Conservation (phyloP, 2,113 vertebrate genomes). For the Columba janthina region DNA sequence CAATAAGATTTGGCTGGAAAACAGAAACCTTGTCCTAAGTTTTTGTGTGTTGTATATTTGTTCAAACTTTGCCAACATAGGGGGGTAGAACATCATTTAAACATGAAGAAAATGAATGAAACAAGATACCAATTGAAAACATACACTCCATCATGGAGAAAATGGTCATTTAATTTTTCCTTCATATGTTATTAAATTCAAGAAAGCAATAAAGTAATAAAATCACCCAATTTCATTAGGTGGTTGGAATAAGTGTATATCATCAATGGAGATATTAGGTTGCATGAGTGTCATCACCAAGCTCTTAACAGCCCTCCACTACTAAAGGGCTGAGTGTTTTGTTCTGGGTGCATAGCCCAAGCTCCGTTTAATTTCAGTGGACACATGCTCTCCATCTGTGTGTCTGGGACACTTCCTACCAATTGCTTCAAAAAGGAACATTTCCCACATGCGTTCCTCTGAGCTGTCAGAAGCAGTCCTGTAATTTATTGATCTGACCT, state of each 20-base stretch:
- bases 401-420: slow-evolving; percentile 61
- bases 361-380: slow-evolving; percentile 13
- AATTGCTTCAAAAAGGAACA: neutral
- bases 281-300: slow-evolving; percentile 55
- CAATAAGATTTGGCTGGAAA: slow-evolving; percentile 31
- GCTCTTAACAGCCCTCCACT: neutral
- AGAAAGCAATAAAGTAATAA: slow-evolving; percentile 46
- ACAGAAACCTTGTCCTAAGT: slow-evolving; percentile 14
- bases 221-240: slow-evolving; percentile 39
- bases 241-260: slow-evolving; percentile 48
- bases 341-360: neutral
- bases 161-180: slow-evolving; percentile 50
- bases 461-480: slow-evolving; percentile 45
- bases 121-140: slow-evolving; percentile 64
- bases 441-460: slow-evolving; percentile 12
- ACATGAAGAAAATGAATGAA: slow-evolving; percentile 19
- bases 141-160: neutral
- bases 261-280: slow-evolving; percentile 47
- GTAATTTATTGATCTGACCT: slow-evolving; percentile 51
- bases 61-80: neutral
- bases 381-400: slow-evolving; percentile 68
- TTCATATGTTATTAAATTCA: slow-evolving; percentile 39
- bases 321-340: slow-evolving; percentile 8
- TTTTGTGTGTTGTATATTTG: slow-evolving; percentile 45
- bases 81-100: slow-evolving; percentile 17